Conservation (phyloP, 2,797 vertebrate species). For the Myripristis jacobus region DNA sequence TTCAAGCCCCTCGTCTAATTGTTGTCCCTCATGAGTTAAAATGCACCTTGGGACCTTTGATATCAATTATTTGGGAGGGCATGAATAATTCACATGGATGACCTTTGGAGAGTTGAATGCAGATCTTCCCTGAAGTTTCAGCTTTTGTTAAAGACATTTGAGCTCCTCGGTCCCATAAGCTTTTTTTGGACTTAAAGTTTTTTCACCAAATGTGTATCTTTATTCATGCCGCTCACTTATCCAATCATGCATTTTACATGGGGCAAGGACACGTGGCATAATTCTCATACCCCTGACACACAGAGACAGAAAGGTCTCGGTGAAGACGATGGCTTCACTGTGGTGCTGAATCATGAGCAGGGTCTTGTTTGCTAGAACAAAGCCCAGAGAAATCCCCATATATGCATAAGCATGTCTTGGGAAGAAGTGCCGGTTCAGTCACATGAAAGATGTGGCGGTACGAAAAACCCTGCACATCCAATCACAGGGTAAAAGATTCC, state of each 20-base stretch:
- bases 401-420: conserved; percentile 48
- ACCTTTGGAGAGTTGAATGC: conserved; percentile 44
- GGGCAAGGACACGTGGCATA: conserved; percentile 25
- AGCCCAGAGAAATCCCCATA: conserved; percentile 43
- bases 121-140: conserved; percentile 46
- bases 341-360: conserved; percentile 62
- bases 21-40: conserved; percentile 33
- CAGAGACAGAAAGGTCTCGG: conserved; percentile 29
- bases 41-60: conserved; percentile 48
- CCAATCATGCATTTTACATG: conserved; percentile 67
- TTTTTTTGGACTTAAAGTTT: conserved; percentile 44
- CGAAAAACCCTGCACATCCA: conserved; percentile 1
- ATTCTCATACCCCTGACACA: conserved; percentile 45
- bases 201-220: conserved; percentile 54
- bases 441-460: conserved; percentile 10
- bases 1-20: conserved; percentile 10
- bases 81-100: conserved; percentile 68
- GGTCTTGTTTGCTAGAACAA: conserved; percentile 42
- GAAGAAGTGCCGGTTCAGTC: conserved; percentile 5
- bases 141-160: conserved; percentile 44
- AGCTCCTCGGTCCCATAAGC: conserved; percentile 28
- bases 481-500: conserved; percentile 10
- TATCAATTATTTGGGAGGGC: conserved; percentile 72
- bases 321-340: conserved; percentile 47
- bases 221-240: conserved; percentile 63